Conservation (phyloP, 2,888 invertebrate genomes). For the Philhelius pedissequus region DNA sequence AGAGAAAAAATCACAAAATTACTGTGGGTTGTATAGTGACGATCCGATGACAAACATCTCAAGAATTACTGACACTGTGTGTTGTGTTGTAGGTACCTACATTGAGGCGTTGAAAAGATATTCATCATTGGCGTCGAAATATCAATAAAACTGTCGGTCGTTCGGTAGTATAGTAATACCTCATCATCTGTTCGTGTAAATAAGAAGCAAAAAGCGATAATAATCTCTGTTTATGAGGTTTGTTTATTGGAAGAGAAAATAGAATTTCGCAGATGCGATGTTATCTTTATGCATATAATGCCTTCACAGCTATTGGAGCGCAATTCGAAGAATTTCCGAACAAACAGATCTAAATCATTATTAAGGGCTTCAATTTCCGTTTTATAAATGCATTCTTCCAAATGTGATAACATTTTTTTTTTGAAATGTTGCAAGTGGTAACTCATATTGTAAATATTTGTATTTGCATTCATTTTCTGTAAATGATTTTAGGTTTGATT, state of each 20-base stretch:
- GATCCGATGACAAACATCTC: neutral
- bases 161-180: constrained; percentile 8
- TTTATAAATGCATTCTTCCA: neutral
- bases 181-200: constrained; percentile 10
- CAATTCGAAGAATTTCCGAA: neutral
- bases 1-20: neutral
- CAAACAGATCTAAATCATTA: neutral
- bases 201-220: constrained; percentile 7
- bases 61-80: neutral
- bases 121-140: constrained; percentile 53
- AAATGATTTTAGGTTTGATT: too few species aligned
- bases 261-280: constrained; percentile 45
- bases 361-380: neutral
- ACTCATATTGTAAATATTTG: neutral
- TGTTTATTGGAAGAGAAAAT: constrained; percentile 48
- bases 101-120: neutral
- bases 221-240: constrained; percentile 24
- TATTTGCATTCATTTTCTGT: neutral
- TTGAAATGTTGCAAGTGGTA: neutral
- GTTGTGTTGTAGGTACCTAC: too few species aligned
- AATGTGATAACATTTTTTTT: neutral
- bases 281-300: neutral
- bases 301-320: neutral
- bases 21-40: neutral
- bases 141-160: constrained; percentile 59